Conservation (phyloP, 2,113 vertebrate genomes). For the Macrotus californicus region DNA sequence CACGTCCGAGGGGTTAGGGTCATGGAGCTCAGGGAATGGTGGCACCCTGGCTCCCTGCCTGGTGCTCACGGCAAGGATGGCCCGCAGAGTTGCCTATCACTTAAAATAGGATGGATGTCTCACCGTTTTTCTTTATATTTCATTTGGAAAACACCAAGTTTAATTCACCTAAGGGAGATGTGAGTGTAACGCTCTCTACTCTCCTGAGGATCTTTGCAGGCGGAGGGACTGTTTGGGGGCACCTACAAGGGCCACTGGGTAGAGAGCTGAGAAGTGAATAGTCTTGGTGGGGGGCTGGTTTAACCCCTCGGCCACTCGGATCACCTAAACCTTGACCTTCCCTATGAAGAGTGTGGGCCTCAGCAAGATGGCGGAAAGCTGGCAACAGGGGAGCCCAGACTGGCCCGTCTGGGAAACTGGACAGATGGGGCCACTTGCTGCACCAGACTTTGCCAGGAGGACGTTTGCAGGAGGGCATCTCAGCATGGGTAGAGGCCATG, state of each 20-base stretch:
- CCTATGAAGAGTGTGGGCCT: background rate
- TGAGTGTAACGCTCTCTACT: background rate
- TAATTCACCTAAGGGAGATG: background rate
- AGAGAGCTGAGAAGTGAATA: background rate
- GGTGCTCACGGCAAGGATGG: background rate
- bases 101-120: background rate
- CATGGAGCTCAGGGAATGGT: background rate
- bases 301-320: background rate
- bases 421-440: background rate
- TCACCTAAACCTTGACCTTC: background rate
- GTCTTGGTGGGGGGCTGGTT: background rate
- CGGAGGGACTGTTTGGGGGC: background rate
- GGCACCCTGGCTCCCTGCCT: background rate
- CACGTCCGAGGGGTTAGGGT: background rate
- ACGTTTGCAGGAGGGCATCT: rapidly evolving
- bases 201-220: background rate
- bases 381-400: background rate
- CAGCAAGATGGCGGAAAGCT: background rate
- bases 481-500: background rate
- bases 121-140: background rate
- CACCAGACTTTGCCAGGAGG: background rate
- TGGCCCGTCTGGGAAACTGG: background rate
- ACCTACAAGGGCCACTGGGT: background rate
- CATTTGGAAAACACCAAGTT: background rate
- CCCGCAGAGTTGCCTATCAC: background rate